Percentiles rank a stretch among this genome's conserved stretches.
Evolutionary conservation across 1,140 invertebrate genomes (phyloP).

Genomic region (Prorops nasuta): DNA sequence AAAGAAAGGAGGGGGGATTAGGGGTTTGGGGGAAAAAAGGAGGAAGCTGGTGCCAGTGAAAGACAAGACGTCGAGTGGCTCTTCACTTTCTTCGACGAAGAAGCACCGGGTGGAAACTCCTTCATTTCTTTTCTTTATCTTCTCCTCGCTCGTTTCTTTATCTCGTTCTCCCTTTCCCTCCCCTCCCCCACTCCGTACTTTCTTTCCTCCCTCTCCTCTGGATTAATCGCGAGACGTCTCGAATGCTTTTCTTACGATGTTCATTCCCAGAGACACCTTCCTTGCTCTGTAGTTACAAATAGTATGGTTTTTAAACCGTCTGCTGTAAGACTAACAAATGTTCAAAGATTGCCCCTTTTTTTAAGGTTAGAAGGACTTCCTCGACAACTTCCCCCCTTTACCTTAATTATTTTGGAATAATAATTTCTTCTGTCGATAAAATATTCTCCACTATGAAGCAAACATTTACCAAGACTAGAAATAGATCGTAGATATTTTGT

Average conservation of each 20-base stretch:
- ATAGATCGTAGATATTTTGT: no score
- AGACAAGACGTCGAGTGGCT: neutral
- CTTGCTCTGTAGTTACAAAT: constrained; percentile 39
- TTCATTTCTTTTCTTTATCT: neutral
- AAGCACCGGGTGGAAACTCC: neutral
- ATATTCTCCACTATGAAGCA: no score
- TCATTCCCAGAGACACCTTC: constrained; percentile 15
- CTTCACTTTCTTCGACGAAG: no score
- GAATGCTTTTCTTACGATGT: constrained; percentile 25
- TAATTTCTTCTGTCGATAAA: no score
- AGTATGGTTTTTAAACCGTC: constrained; percentile 31
- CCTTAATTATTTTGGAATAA: no score
- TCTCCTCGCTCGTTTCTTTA: neutral
- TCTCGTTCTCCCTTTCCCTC: constrained; percentile 12
- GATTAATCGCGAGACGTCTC: constrained; percentile 38
- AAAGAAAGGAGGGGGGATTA: no score
- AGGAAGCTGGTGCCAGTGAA: no score
- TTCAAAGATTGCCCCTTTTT: constrained; percentile 21
- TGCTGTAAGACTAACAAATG: constrained; percentile 31
- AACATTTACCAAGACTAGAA: no score
- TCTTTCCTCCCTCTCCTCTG: constrained; percentile 14
- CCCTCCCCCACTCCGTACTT: neutral
- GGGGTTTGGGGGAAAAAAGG: no score
- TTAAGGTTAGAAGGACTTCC: constrained; percentile 8
- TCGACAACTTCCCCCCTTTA: no score